These are phyloP conservation scores for Drosophila melanica DNA, from an alignment of 1,140 invertebrate genomes.

Conservation along the genomic window DNA sequence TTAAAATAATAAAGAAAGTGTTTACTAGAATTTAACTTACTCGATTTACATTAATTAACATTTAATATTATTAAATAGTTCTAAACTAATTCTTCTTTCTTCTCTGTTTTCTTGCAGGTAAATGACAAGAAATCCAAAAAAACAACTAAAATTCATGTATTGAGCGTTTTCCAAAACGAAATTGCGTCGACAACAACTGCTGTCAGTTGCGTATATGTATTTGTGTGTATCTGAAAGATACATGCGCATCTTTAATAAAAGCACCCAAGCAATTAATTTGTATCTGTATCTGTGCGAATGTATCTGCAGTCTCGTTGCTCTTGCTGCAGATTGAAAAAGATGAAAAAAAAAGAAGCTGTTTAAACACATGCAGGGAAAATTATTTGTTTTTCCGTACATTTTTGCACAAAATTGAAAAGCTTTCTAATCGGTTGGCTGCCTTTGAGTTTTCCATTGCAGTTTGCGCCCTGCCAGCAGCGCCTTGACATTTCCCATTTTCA, in stretches of 20 bases:
- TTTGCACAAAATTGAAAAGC: constrained; percentile 74
- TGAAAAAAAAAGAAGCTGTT: neutral
- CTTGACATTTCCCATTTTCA: constrained; percentile 66
- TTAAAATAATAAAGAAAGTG: too few species aligned
- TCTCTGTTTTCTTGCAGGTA: constrained; percentile 63
- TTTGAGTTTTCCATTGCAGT: constrained; percentile 65
- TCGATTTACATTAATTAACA: neutral
- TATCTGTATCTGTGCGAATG: constrained; percentile 33
- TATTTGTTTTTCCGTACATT: constrained; percentile 69
- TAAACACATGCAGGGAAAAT: constrained; percentile 36
- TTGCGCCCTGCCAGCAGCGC: constrained; percentile 59
- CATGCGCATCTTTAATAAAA: constrained; percentile 26
- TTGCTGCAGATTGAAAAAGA: constrained; percentile 22
- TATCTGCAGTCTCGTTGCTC: constrained; percentile 46
- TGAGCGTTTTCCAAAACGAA: constrained; percentile 56
- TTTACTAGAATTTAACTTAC: neutral
- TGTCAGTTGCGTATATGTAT: constrained; percentile 38
- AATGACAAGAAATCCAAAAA: constrained; percentile 46
- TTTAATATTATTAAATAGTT: too few species aligned
- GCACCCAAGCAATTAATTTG: constrained; percentile 41
- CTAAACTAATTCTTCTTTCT: constrained; percentile 33
- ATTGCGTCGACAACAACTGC: constrained; percentile 39
- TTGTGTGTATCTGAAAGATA: constrained; percentile 15
- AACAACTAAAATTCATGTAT: neutral
- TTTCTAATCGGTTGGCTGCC: constrained; percentile 72